Evolutionary conservation across 2,888 invertebrate genomes (phyloP).

Genomic region (Athripsodes cinereus): DNA sequence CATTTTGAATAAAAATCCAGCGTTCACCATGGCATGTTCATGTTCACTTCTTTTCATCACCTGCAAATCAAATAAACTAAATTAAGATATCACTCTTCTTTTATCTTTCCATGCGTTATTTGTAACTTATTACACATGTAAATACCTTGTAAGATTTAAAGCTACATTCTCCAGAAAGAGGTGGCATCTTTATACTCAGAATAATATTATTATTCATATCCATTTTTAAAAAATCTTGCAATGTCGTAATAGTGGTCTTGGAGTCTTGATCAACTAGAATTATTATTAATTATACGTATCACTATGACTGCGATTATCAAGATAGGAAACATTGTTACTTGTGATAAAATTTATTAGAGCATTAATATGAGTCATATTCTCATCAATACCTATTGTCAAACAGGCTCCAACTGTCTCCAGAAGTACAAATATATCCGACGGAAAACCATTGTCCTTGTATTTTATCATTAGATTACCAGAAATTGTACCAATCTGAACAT

Average conservation of each 20-base stretch:
- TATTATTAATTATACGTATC: too few relatives aligned
- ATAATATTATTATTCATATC: conserved; percentile 44
- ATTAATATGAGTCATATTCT: too few relatives aligned
- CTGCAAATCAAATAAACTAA: conserved; percentile 40
- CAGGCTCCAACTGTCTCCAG: conserved; percentile 56
- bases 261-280: not conserved
- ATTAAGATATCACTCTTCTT: too few relatives aligned
- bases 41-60: conserved; percentile 72
- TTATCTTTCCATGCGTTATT: too few relatives aligned
- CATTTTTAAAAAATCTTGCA: conserved; percentile 39
- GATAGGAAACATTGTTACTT: too few relatives aligned
- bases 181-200: conserved; percentile 42
- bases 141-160: conserved; percentile 30
- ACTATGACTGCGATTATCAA: too few relatives aligned
- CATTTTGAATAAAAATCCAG: conserved; percentile 62
- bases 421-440: conserved; percentile 65
- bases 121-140: too few relatives aligned
- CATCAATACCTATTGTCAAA: conserved; percentile 50
- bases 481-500: conserved; percentile 55
- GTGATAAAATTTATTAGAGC: too few relatives aligned
- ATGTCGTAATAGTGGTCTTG: conserved; percentile 15
- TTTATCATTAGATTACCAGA: conserved; percentile 65
- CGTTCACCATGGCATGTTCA: conserved; percentile 70
- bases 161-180: conserved; percentile 36
- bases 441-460: conserved; percentile 60